Conservation (phyloP, 2,888 invertebrate genomes). For the Zygothrica quintamaculata region DNA sequence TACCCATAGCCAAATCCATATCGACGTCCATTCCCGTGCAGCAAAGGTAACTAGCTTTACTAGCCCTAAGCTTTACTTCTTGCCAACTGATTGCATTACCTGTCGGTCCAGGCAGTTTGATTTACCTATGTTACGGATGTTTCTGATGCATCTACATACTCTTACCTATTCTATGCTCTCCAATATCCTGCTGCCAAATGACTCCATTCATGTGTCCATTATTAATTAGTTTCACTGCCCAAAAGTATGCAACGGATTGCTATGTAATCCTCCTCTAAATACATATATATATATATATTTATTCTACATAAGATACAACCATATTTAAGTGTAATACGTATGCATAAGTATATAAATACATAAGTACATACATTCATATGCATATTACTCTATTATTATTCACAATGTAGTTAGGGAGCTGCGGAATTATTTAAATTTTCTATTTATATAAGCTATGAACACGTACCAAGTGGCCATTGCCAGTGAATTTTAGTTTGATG, state of each 20-base stretch:
- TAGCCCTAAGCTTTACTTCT: not conserved
- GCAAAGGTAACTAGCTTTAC: not conserved
- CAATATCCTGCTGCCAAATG: conserved; percentile 32
- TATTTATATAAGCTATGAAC: conserved; percentile 12
- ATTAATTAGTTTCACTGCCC: conserved; percentile 39
- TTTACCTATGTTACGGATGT: not conserved
- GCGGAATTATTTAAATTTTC: conserved; percentile 35
- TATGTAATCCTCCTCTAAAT: conserved; percentile 23
- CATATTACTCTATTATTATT: conserved; percentile 34
- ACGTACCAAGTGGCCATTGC: conserved; percentile 17
- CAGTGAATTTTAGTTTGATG: conserved; percentile 25
- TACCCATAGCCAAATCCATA: too few relatives aligned
- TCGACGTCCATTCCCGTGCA: too few relatives aligned
- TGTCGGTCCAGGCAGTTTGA: not conserved
- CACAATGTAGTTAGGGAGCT: conserved; percentile 21
- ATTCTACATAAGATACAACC: too few relatives aligned
- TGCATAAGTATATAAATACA: not conserved
- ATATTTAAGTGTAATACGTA: too few relatives aligned
- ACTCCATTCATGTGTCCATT: conserved; percentile 15
- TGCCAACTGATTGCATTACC: conserved; percentile 31
- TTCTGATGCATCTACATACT: conserved; percentile 3
- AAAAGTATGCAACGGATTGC: conserved; percentile 21
- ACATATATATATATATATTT: too few relatives aligned
- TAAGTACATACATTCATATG: not conserved
- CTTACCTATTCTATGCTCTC: conserved; percentile 8